Base-by-base conservation (phyloP, 2,888 invertebrate genomes). In the Caenorhabditis angaria region DNA sequence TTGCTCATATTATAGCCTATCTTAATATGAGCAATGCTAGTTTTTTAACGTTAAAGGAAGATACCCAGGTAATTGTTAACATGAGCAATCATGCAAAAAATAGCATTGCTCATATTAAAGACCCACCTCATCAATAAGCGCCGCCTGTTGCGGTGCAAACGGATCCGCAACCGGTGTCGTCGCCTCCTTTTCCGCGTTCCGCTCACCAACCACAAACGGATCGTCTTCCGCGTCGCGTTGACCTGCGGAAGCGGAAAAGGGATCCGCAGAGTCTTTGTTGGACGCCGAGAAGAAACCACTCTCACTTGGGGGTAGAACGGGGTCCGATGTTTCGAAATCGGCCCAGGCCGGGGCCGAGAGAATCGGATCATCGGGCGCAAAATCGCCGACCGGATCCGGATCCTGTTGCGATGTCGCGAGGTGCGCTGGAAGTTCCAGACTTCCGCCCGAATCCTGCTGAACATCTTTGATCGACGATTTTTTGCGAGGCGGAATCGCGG, bases 251-350 rank as follows among this genome's bases (percentile, higher is more conserved):
- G n/a, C n/a, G n/a, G n/a, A n/a, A n/a, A n/a, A n/a, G n/a, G n/a
- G n/a, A 64, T 63, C 67, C 24, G 71, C 64, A 1, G 57, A 54
- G 32, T 65, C 77, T 47, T 77, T 76, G 12, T 77, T 80, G 3
- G n/a, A n/a, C n/a, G n/a, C n/a, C n/a, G 76, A 70, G 68, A 86
- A 85, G 71, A 86, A 85, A 25, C 83, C 86, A 28, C 82, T 82
- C 53, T 86, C 86, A 51, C 85, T 85, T 0, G 84, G 78, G 6
- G 85, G 84, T 28, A 86, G 65, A 55, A 74, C 76, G 32, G 81
- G 79, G 12, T 76, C 77, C 3, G 83, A 63, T n/a, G 73, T 77
- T 50, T 82, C 83, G 62, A 83, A 83, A 18, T 78, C 83, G 1
- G 82, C 78, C 82, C 83, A 82, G 48, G 71, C 72, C 0, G 81